Base-by-base conservation (phyloP, 2,797 vertebrate species). In the Gymnocypris eckloni region DNA sequence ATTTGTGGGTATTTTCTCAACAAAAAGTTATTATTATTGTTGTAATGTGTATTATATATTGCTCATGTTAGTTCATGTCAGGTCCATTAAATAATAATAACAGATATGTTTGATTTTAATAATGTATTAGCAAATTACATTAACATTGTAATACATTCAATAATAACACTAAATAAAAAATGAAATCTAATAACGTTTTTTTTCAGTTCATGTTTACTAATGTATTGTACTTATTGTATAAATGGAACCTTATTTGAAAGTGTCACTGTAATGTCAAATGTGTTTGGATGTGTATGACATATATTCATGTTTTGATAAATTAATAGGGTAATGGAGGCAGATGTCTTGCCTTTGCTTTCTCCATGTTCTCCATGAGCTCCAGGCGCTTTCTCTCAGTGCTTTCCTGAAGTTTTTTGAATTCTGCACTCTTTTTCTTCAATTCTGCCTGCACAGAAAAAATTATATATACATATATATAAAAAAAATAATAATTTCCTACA, bases 331-430 rank as follows among this genome's bases (percentile, higher is more conserved):
- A 54, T 10, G 25, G 4, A 45, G 2, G 7, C 0, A 61, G 22
- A 52, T 2, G 70, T 16, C 81, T 88, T 88, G 94, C 96, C 93
- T 94, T 93, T 0, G 94, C 92, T 80, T 94, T 92, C 80, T 1
- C 77, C 48, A 96, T 94, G 79, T 95, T 96, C 59, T 96, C 95
- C 3, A 76, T 70, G 73, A 96, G 81, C 52, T 93, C 91, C 2
- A 52, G 71, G 2, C 94, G 92, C 56, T 88, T 93, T 87, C 87
- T 93, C 87, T 93, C 90, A 0, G 92, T 95, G 39, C 93, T 92
- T 45, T 95, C 92, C 0, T 93, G 88, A 52, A 93, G 92, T 87
- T 93, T 95, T 41, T 76, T 92, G 80, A 95, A 88, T 2, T 95
- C 93, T 7, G 86, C 89, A 13, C 85, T 90, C 87, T 95, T 96